Base-by-base conservation (phyloP, 1,140 invertebrate species). In the Prorops nasuta region DNA sequence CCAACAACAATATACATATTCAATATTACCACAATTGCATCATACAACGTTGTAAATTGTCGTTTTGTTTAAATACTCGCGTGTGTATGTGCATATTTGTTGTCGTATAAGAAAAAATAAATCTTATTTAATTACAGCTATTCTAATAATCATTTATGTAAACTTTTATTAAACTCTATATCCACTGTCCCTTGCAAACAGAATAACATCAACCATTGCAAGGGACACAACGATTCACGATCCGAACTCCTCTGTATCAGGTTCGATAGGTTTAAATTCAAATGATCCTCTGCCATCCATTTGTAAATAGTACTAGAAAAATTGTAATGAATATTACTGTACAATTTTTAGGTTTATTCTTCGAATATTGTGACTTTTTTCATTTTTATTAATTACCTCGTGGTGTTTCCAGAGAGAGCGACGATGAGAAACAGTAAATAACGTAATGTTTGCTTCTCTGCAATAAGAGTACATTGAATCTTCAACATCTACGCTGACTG, bases 371-470 rank as follows among this genome's bases (percentile, higher is more conserved):
- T 18, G 32, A 16, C 24, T 21, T 31, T 31, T 31, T 7, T n/a
- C 7, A 31, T 31, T 31, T 8, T 31, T 8, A 31, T 31, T 40
- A 0, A 9, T 67, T 77, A 88, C 86, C 79, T 97, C 94, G 73
- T 98, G 96, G 79, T 98, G 93, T 71, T 89, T 89, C 96, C 95
- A 98, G 8, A 98, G 77, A 0, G 94, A 96, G 70, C 94, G 94
- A 53, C 96, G 84, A 79, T 99, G 96, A 1, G 93, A 96, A 18
- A 98, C 95, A 1, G 96, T 99, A 72, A 99, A 95, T 17, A 99
- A 77, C 14, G 95, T 95, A 67, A 99, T 98, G 31, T 92, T 92
- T 58, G 88, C 87, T 71, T 83, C 66, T 56, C 87, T 82, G 64
- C 94, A 97, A 71, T 97, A 93, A 53, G 88, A 86, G 66, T 99